Evolutionary conservation across 2,113 vertebrate species (phyloP).

Genomic region (Nasalis larvatus): DNA sequence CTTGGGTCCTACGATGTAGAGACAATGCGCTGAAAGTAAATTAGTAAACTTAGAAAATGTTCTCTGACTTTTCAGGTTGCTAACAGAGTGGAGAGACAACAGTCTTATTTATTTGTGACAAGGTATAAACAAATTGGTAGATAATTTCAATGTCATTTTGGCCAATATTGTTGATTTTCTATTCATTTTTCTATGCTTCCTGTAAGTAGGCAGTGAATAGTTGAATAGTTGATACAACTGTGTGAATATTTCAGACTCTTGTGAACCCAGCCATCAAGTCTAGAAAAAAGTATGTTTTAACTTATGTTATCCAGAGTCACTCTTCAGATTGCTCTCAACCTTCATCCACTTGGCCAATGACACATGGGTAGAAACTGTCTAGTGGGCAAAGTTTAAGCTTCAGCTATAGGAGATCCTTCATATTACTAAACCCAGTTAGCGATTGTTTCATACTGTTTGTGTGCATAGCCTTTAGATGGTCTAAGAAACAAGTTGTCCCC

Average conservation of each 20-base stretch:
- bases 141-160: constrained; percentile 3
- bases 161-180: not conserved
- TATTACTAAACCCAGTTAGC: not conserved
- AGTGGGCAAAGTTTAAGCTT: not conserved
- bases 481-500: not conserved
- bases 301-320: not conserved
- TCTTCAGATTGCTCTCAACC: not conserved
- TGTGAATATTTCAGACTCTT: not conserved
- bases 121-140: not conserved
- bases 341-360: not conserved
- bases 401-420: not conserved
- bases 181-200: not conserved
- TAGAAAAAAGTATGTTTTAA: not conserved
- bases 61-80: not conserved
- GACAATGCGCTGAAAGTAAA: not conserved
- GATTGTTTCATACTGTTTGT: not conserved
- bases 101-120: not conserved
- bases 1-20: not conserved
- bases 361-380: not conserved
- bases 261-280: not conserved
- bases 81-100: not conserved
- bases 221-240: not conserved
- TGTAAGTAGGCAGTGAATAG: not conserved
- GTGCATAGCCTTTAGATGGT: not conserved
- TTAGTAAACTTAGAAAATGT: not conserved